Conservation (phyloP, 1,140 invertebrate genomes). For the Tribolium castaneum region DNA sequence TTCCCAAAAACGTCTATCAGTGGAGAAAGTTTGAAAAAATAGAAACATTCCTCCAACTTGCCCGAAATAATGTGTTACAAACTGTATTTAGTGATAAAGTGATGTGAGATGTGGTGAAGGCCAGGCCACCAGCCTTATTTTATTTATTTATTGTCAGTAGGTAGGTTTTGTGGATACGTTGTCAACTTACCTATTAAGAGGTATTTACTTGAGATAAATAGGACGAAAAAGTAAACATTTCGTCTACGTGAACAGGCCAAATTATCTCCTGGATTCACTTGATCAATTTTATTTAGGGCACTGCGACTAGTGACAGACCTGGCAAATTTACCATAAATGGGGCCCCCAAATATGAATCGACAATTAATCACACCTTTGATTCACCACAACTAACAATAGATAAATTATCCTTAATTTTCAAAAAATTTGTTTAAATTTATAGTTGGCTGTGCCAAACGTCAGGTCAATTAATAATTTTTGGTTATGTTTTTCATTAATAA, state of each 20-base stretch:
- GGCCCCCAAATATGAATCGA: background rate
- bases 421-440: too few relatives aligned
- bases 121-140: background rate
- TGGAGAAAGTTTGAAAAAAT: slow-evolving; percentile 45
- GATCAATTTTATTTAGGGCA: too few relatives aligned
- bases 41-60: background rate
- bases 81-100: slow-evolving; percentile 27
- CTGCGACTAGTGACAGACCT: background rate
- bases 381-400: background rate
- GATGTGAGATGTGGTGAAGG: slow-evolving; percentile 26
- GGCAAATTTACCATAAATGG: slow-evolving; percentile 13
- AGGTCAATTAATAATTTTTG: background rate
- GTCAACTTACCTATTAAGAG: slow-evolving; percentile 24
- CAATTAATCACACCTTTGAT: background rate
- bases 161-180: slow-evolving; percentile 32
- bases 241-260: background rate
- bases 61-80: slow-evolving; percentile 3
- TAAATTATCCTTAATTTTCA: background rate
- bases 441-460: too few relatives aligned
- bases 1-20: slow-evolving; percentile 22
- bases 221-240: slow-evolving; percentile 29
- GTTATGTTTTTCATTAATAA: background rate
- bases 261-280: background rate
- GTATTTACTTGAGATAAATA: slow-evolving; percentile 39
- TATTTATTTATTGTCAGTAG: slow-evolving; percentile 37